Evolutionary conservation across 2,113 vertebrate genomes (phyloP), one percentile per base, ranked within the genome.

Genomic region (Platichthys stellatus): DNA sequence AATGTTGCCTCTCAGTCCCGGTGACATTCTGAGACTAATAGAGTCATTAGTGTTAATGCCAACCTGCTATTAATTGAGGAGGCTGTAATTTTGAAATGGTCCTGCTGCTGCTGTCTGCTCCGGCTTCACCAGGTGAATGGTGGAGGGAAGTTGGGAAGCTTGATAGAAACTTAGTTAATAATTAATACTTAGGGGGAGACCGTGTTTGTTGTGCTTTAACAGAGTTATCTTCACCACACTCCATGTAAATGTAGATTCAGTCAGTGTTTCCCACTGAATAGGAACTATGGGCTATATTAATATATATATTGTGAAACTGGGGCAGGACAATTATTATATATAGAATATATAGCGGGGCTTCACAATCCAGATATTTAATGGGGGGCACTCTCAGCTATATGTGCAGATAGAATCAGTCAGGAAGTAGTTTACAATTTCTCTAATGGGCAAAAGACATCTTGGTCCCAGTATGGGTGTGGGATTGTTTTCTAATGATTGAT

Each of bases 1-100:
- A 93, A 86, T 89, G 86, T 81, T 60, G 76, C 68, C 65, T 83
- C 76, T 80, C 85, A 89, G 86, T 90, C 88, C 78, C 70, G 75
- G 69, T 89, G 82, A 90, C 90, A 88, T 73, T 66, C 79, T 83
- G 81, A 90, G 89, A 85, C 85, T 83, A 92, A 91, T 91, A 91
- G 75, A 83, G 80, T 91, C 86, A 89, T 93, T 92, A 89, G 74
- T 53, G 65, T 81, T 86, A 89, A 90, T 89, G 78, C 82, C 65
- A 78, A 59, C 15, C 1, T 76, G 72, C 81, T 82, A 77, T 70
- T 61, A 84, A 89, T 62, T 83, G 77, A 83, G 64, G 17, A 3
- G 80, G 61, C 47, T 63, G 81, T 76, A 78, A 78, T 28, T 71
- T 86, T 81, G 71, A 82, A 88, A 88, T 77, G 60, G 76, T 69